Base-by-base conservation (phyloP, 1,140 invertebrate species). In the Paralvinella palmiformis region DNA sequence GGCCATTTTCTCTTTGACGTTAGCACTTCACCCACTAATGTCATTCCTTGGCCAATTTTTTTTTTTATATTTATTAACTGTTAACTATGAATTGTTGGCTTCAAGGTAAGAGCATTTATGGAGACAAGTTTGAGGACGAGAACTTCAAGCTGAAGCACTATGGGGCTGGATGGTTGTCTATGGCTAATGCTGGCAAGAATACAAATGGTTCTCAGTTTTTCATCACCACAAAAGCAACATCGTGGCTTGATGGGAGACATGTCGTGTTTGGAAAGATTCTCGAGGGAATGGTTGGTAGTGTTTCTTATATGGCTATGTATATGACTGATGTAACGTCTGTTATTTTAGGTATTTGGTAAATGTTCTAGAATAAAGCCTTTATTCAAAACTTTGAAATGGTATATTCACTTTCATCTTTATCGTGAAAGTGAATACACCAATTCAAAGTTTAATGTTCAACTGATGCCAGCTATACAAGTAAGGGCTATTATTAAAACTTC, bases 101-200 rank as follows among this genome's bases (percentile, higher is more conserved):
- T 52, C 10, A 13, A n/a, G 96, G 96, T 32, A 92, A 93, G 77
- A 96, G 92, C 3, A 98, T 99, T 73, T 98, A 97, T 80, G 96
- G 95, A 0, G 85, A 88, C 32, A 96, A 96, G 78, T 99, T 99
- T 84, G 89, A 89, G 35, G 96, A 99, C 83, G 96, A 99, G 81
- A 97, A 98, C 79, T 98, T 98, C 76, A 86, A 85, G 62, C 79
- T 98, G 2, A 93, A 94, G 76, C 96, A 98, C 58, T 71, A 72
- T 22, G 74, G 65, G 59, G 65, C 75, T 68, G 77, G 77, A 73
- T 70, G 64, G 65, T 45, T 57, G 2, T 73, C 71, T 52, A 79
- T 79, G 77, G 77, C 77, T 1, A 79, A 79, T 69, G 62, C 73
- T 24, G 76, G 76, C 41, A 60, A 36, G 17, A 69, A 75, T 62